phyloP scores from a whole-genome alignment of 2,113 vertebrate species.

The Rhagologus leucostigma region DNA sequence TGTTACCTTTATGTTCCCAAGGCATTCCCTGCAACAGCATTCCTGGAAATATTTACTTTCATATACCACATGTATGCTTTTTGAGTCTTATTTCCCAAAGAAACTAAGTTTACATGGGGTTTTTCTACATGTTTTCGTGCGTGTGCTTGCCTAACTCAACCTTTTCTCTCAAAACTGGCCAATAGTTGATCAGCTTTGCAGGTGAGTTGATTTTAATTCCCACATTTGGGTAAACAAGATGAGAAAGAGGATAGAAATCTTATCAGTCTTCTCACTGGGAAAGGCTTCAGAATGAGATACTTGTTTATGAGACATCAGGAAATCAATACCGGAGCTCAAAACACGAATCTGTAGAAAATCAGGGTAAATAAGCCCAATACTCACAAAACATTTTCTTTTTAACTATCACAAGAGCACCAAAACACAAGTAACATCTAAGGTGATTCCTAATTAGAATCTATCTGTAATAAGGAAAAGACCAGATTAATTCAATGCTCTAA shows the following conservation, averaged over 20 bases:
- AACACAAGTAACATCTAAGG: background rate
- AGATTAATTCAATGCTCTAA: background rate
- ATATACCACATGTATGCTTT: background rate
- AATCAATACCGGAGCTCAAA: background rate
- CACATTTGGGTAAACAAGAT: background rate
- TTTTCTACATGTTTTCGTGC: background rate
- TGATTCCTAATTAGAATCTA: background rate
- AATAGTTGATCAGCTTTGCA: background rate
- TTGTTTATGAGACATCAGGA: background rate
- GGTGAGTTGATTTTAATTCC: background rate
- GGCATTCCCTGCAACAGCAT: background rate
- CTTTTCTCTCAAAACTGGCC: background rate
- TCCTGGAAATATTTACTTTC: background rate
- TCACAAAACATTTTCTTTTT: background rate
- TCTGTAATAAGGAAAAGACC: background rate
- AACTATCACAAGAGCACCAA: background rate
- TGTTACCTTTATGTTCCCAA: background rate
- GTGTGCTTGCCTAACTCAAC: accelerated
- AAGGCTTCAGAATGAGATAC: background rate
- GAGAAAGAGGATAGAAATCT: background rate
- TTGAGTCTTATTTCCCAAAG: background rate
- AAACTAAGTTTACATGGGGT: background rate
- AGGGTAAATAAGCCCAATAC: background rate
- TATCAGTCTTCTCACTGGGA: background rate
- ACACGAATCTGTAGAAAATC: background rate